These are phyloP conservation scores for Microctenopoma lineatum DNA, from an alignment of 2,797 vertebrate species.

Conservation along the genomic window DNA sequence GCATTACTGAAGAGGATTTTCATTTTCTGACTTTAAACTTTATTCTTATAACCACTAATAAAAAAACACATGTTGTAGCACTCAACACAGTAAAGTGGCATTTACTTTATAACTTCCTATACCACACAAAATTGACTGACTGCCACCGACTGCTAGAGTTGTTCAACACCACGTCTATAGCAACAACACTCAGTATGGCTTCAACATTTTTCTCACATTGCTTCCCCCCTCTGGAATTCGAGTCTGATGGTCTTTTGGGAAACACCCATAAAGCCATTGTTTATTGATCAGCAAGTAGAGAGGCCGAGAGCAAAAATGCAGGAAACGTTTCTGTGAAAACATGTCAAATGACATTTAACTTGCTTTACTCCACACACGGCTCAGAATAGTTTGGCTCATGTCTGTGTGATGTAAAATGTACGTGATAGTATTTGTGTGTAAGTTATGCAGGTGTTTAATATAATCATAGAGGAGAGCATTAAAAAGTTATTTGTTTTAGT, in stretches of 20 bases:
- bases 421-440: neutral
- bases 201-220: neutral
- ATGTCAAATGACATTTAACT: neutral
- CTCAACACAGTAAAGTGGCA: too few relatives aligned
- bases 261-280: slow-evolving; percentile 21
- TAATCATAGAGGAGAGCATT: too few relatives aligned
- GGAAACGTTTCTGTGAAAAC: slow-evolving; percentile 17
- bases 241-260: slow-evolving; percentile 19
- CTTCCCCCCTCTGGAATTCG: neutral
- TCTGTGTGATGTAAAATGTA: neutral
- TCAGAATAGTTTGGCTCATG: neutral
- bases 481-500: too few relatives aligned
- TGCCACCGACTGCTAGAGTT: neutral
- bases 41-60: too few relatives aligned
- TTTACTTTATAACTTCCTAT: neutral
- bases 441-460: too few relatives aligned
- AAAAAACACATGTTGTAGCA: too few relatives aligned
- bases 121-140: neutral
- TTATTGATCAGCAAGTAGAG: slow-evolving; percentile 1
- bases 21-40: neutral
- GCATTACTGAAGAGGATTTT: too few relatives aligned
- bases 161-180: neutral
- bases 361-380: neutral
- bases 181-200: neutral
- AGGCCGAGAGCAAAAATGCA: slow-evolving; percentile 1